Base-by-base conservation (phyloP, 2,888 invertebrate species). In the Zygaena filipendulae region DNA sequence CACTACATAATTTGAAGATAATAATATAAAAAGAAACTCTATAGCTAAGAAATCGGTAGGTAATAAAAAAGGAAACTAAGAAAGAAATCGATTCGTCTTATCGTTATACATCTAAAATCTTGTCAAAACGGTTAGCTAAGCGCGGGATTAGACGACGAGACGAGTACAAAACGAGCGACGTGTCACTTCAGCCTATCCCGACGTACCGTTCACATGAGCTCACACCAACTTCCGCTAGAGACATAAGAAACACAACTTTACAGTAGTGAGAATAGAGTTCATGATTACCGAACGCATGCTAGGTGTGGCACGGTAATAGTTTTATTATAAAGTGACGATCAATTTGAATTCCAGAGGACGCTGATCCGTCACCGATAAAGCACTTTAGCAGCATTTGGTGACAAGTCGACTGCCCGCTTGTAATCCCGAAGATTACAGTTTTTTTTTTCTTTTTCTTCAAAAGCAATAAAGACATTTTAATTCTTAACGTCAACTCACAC, bases 41-140 rank as follows among this genome's bases (percentile, higher is more conserved):
- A n/a, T n/a, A n/a, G n/a, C n/a, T n/a, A n/a, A n/a, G n/a, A n/a
- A n/a, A n/a, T n/a, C n/a, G n/a, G n/a, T n/a, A n/a, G n/a, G n/a
- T n/a, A n/a, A n/a, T n/a, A n/a, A n/a, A n/a, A n/a, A n/a, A n/a
- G n/a, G n/a, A n/a, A n/a, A n/a, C n/a, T 32, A 32, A 38, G 44
- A 46, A 49, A 55, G 47, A 39, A 26, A 35, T 39, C 29, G 45
- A 32, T 45, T 44, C 47, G 46, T 43, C 48, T 59, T 64, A 63
- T 68, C 67, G 49, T 4, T n/a, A 36, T 49, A 52, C 57, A 71
- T 75, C 71, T 59, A 41, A 62, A 70, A 69, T 66, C 60, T 62
- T 72, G 75, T 75, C 77, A 71, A 70, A 75, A 72, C 72, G 74
- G 72, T 77, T 75, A 77, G 72, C 64, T 75, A 70, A 77, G 68